Evolutionary conservation across 2,113 vertebrate species (phyloP).

Genomic region (Myrmophylax atrothorax): DNA sequence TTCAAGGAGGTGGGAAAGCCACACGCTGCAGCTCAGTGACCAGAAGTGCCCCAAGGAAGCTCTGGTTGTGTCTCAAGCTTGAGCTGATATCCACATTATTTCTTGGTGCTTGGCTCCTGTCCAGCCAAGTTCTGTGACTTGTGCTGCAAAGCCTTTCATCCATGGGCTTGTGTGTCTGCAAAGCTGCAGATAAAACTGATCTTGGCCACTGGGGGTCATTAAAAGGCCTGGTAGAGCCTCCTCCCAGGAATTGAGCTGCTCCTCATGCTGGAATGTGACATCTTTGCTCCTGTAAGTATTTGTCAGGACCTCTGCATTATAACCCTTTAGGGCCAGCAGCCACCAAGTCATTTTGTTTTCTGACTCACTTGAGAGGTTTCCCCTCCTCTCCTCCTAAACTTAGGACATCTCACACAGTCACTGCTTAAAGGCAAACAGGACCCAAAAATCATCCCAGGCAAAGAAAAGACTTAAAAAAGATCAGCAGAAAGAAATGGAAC

Average conservation of each 20-base stretch:
- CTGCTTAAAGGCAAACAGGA: neutral
- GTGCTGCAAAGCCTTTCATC: neutral
- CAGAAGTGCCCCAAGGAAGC: neutral
- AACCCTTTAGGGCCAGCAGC: neutral
- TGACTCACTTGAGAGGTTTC: neutral
- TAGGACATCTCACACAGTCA: neutral
- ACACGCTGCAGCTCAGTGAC: fast-evolving
- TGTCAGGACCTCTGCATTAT: neutral
- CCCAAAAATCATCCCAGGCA: neutral
- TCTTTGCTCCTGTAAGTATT: neutral
- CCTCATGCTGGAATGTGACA: neutral
- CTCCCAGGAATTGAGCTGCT: neutral
- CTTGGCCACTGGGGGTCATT: conserved; percentile 63
- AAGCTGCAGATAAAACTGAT: conserved; percentile 32
- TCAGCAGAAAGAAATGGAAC: neutral
- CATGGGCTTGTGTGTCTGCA: neutral
- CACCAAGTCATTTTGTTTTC: neutral
- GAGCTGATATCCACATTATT: fast-evolving
- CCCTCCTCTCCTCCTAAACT: neutral
- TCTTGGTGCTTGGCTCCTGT: fast-evolving
- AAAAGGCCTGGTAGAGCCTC: conserved; percentile 53
- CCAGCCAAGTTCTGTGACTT: neutral
- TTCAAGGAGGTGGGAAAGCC: fast-evolving
- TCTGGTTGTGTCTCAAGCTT: neutral
- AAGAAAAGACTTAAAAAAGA: neutral